Evolutionary conservation across 2,797 vertebrate genomes (phyloP), one percentile per base, ranked within the genome.

Genomic region (Gymnocypris eckloni): DNA sequence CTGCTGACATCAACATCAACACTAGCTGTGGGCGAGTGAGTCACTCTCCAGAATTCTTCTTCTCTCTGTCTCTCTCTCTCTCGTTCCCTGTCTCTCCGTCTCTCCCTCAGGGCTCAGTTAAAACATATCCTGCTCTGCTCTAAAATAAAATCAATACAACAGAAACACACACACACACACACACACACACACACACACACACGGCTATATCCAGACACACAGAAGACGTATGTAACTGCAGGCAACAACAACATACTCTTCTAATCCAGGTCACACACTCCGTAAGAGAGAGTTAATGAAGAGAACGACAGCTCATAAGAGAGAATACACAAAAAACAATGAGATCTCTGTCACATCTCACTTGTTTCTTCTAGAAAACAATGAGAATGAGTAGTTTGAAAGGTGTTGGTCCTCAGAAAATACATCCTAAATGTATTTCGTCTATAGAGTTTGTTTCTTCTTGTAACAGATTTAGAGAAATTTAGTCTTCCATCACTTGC

Each of bases 81-180:
- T 67, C 22, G 4, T 66, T 25, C 43, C 50, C 81, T 83, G 28
- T 77, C 72, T 84, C 48, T 84, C 33, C 10, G 28, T 77, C 37
- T 77, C n/a, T 84, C 82, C 73, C 59, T 66, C 8, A 69, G 73
- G 72, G 73, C 73, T 69, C 82, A 84, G 72, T 61, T 84, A 76
- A 77, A 84, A 77, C 73, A 67, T 52, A 77, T 76, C 59, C 59
- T 66, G 45, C 81, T 83, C 71, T 83, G 56, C 81, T 83, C 71
- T 43, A 54, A 69, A 84, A 77, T 84, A 77, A 76, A 84, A 84
- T 84, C 82, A 84, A 77, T 77, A 77, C 43, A 84, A 69, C 16
- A 83, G 16, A 75, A 73, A 28, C 6, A 59, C 33, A 79, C 45
- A 79, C 37, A 80, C 45, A 50, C 48, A 50, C 10, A 39, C 22